Evolutionary conservation across 2,797 vertebrate genomes (phyloP).

Genomic region (Mus spretus): DNA sequence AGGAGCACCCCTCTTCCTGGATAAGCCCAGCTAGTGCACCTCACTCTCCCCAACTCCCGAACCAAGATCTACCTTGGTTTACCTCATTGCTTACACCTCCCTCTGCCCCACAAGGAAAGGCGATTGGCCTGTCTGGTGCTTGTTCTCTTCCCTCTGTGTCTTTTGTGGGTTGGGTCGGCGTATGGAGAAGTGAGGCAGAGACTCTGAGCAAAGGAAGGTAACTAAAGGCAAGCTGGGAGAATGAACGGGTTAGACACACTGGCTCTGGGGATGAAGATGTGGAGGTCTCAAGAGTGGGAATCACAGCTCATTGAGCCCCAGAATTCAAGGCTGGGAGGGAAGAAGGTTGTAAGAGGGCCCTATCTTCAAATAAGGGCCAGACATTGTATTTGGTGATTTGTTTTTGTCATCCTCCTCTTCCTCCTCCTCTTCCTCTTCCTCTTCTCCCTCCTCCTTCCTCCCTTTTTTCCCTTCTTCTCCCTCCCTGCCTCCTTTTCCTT

Average conservation of each 20-base stretch:
- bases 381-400: background rate
- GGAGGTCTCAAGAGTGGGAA: no score
- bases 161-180: no score
- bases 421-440: background rate
- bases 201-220: rapidly evolving
- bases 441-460: no score
- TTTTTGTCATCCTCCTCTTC: background rate
- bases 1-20: background rate
- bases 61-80: rapidly evolving
- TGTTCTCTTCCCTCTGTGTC: rapidly evolving
- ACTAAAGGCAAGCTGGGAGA: background rate
- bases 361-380: no score
- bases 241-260: rapidly evolving
- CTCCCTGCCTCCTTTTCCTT: background rate
- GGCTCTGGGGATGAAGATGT: no score
- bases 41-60: rapidly evolving
- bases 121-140: rapidly evolving
- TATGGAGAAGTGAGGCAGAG: background rate
- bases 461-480: background rate
- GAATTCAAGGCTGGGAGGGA: background rate
- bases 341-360: no score
- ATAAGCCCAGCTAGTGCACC: rapidly evolving
- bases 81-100: rapidly evolving
- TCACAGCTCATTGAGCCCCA: background rate
- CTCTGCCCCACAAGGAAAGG: rapidly evolving